Evolutionary conservation across 2,797 vertebrate genomes (phyloP), one percentile per base, ranked within the genome.

Genomic region (Sebastolobus alascanus): DNA sequence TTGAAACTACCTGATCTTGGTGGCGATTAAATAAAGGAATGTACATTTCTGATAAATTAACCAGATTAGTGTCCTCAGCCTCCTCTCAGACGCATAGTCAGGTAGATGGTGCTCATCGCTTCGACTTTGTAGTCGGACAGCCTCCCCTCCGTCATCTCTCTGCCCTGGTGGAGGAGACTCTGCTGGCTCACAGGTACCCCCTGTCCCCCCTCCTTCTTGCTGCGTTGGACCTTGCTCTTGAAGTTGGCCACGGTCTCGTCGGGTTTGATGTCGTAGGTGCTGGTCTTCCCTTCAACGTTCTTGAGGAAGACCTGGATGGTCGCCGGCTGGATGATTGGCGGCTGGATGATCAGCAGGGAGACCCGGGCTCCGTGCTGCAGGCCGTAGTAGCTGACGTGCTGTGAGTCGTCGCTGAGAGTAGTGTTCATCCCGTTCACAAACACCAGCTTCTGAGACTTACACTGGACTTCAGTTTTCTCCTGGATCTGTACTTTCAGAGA

Each of bases 271-370:
- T 95, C 85, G 0, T 95, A 96, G 0, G 94, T 92, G 50, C 1
- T 80, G 0, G 0, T 2, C 3, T n/a, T 1, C 1, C 92, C 92
- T 38, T 91, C 89, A 0, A 85, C 87, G 33, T 92, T 95, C 63
- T 0, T 87, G 29, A 96, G 79, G 54, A 95, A 95, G 73, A 96
- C 93, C 67, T 96, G 89, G 29, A 84, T 22, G n/a, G 54, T 12
- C 1, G 8, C 25, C 25, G 25, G 25, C 25, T 25, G 25, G 25
- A 25, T 25, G 25, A 25, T 25, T 25, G 25, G 1, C 1, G 91
- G 89, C 46, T 89, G 14, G 14, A 13, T 16, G 5, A 94, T 18
- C 87, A 95, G 85, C 74, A 95, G 89, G 1, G 61, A 71, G 33
- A 96, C 70, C 6, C 0, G 67, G 61, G 90, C 93, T 1, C 91